Conservation (phyloP, 2,888 invertebrate genomes). For the Tortrix viridana region DNA sequence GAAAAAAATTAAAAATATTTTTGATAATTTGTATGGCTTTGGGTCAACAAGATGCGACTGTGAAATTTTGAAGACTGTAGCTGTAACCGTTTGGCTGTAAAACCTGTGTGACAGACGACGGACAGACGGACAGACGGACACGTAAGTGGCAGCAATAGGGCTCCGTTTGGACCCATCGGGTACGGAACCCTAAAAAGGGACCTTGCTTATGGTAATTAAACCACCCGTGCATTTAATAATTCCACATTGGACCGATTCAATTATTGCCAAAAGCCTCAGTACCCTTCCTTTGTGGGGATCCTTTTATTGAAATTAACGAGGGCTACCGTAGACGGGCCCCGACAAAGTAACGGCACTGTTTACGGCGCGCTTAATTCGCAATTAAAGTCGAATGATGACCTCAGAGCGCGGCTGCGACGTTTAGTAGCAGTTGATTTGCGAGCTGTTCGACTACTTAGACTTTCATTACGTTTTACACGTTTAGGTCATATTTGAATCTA, state of each 20-base stretch:
- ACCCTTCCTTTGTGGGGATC: conserved; percentile 39
- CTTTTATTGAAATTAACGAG: conserved; percentile 54
- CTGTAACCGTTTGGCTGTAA: no score
- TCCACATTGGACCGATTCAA: conserved; percentile 10
- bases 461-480: neutral
- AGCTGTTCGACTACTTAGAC: neutral
- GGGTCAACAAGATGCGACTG: no score
- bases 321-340: conserved; percentile 44
- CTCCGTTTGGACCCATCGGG: no score
- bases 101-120: no score
- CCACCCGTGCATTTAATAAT: neutral
- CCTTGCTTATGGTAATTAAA: no score
- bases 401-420: conserved; percentile 20
- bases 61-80: no score
- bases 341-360: conserved; percentile 45
- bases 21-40: no score
- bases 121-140: no score
- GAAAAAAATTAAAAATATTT: no score
- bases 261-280: conserved; percentile 38
- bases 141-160: no score
- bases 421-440: conserved; percentile 25
- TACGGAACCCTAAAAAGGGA: no score
- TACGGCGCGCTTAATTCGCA: conserved; percentile 47
- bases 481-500: neutral
- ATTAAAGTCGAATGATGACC: conserved; percentile 43